Base-by-base conservation (phyloP, 2,113 vertebrate species). In the Pterocles gutturalis region DNA sequence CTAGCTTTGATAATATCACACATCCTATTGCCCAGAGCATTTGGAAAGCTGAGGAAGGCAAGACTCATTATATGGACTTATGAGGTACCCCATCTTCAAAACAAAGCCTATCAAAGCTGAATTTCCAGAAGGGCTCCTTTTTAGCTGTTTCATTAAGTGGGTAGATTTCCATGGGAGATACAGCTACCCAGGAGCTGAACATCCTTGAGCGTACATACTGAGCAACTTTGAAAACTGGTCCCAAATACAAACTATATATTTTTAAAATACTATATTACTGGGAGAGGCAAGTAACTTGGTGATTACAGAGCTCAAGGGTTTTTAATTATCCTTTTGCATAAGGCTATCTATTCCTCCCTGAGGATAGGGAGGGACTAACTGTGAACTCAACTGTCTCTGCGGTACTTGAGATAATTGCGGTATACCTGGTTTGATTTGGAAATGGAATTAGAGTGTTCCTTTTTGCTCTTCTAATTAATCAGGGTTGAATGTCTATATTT, bases 391-490 rank as follows among this genome's bases (percentile, higher is more conserved):
- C 49, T 1, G 13, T 87, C 78, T 87, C 93, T 83, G 46, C 92
- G 34, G 60, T 67, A 83, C 81, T 95, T 89, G 67, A 93, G 61
- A 85, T 95, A 96, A 94, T 94, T 94, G 79, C 92, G 34, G 71
- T 75, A 67, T 36, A 86, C 95, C 76, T 84, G 60, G 82, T 86
- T 96, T 93, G 92, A 92, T 92, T 81, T 91, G 80, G 60, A 89
- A 95, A 93, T 90, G 64, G 95, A 96, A 95, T 96, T 93, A 90
- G 31, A 90, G 55, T 81, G 83, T 36, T 73, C 31, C 49, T 88
- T 94, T 95, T 71, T 49, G 4, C 38, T 73, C 51, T 92, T 95
- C 76, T 93, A 93, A 92, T 96, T 96, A 94, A 94, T 87, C 88
- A 82, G 64, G 41, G 58, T 91, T 91, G 87, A 85, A 91, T 90